Evolutionary conservation across 2,888 invertebrate genomes (phyloP).

Genomic region (Ennomos quercinarius): DNA sequence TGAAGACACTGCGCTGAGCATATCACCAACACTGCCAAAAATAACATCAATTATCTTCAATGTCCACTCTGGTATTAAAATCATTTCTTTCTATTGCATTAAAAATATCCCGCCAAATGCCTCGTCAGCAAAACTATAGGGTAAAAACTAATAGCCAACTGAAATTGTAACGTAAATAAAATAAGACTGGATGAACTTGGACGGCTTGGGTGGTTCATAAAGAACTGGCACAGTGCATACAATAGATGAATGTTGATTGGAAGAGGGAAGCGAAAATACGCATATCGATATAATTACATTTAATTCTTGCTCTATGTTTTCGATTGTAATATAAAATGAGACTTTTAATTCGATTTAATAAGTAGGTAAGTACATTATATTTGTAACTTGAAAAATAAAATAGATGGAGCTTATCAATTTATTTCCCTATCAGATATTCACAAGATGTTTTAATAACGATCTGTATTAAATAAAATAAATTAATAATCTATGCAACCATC

Average conservation of each 20-base stretch:
- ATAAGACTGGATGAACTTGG: constrained; percentile 11
- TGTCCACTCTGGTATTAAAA: constrained; percentile 17
- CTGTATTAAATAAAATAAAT: too few relatives aligned
- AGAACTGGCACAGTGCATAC: constrained; percentile 39
- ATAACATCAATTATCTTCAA: constrained; percentile 58
- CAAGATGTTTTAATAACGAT: too few relatives aligned
- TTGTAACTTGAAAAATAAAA: too few relatives aligned
- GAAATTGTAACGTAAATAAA: constrained; percentile 11
- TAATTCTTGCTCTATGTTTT: too few relatives aligned
- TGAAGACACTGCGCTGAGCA: constrained; percentile 79
- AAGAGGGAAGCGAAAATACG: constrained; percentile 44
- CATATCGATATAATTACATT: constrained; percentile 1
- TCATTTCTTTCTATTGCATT: constrained; percentile 5
- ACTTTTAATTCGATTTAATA: too few relatives aligned
- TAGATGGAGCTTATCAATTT: too few relatives aligned
- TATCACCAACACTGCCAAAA: constrained; percentile 74
- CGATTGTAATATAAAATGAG: neutral
- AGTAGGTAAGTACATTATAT: too few relatives aligned
- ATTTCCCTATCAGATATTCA: too few relatives aligned
- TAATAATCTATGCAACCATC: too few relatives aligned
- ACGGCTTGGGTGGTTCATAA: constrained; percentile 20
- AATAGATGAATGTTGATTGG: constrained; percentile 57
- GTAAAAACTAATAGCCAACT: constrained; percentile 4
- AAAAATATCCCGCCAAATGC: too few relatives aligned
- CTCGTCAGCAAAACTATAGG: too few relatives aligned